A percentile compares a stretch with the other conserved stretches of the same genome.
Evolutionary conservation across 1,140 invertebrate genomes (phyloP).

Genomic region (Drosophila sp.): DNA sequence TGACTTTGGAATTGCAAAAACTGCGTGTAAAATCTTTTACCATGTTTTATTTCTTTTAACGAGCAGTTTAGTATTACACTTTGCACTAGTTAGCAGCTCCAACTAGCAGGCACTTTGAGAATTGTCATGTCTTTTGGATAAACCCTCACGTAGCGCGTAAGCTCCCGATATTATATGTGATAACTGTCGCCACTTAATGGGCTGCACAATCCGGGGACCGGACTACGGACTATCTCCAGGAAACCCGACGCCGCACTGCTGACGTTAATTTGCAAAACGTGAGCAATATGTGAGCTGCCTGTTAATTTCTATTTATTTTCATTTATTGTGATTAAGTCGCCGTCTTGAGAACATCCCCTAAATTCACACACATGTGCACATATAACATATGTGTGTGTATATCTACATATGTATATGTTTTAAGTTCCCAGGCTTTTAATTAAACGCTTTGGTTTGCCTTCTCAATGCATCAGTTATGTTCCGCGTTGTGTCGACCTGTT

Average conservation of each 20-base stretch:
- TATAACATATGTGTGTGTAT: constrained; percentile 8
- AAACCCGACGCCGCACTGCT: constrained; percentile 6
- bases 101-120: too few relatives aligned
- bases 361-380: constrained; percentile 7
- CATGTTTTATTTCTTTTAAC: too few relatives aligned
- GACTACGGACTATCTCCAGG: constrained; percentile 16
- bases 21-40: too few relatives aligned
- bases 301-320: constrained; percentile 65
- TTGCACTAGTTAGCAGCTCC: too few relatives aligned
- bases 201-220: not conserved
- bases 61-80: too few relatives aligned
- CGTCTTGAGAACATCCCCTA: constrained; percentile 4
- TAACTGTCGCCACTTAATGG: constrained; percentile 21
- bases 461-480: not conserved
- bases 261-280: constrained; percentile 69
- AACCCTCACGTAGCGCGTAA: constrained; percentile 9
- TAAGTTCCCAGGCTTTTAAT: constrained; percentile 64
- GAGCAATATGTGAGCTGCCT: constrained; percentile 56
- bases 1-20: too few relatives aligned
- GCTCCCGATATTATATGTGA: constrained; percentile 20
- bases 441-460: constrained; percentile 24
- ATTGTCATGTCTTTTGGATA: not conserved
- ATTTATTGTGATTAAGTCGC: constrained; percentile 71
- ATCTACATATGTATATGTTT: not conserved
- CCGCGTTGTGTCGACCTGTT: constrained; percentile 11